These are phyloP conservation scores for Aphidius colemani DNA, from an alignment of 2,888 invertebrate genomes.

Conservation along the genomic window DNA sequence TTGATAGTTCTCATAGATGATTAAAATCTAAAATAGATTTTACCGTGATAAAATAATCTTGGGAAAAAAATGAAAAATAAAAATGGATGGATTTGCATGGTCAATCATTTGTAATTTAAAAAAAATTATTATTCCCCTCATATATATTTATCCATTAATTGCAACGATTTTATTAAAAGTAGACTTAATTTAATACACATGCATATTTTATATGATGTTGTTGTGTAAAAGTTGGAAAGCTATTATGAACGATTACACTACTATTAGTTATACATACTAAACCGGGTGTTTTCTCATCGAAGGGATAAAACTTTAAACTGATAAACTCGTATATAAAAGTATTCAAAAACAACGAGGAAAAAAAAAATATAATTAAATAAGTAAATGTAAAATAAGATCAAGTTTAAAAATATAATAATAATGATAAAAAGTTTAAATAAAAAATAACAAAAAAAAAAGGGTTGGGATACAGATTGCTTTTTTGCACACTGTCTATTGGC, in stretches of 20 bases:
- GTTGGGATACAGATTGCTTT: slow-evolving; percentile 1
- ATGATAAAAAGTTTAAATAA: not conserved
- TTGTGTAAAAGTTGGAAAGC: slow-evolving; percentile 46
- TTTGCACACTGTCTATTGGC: slow-evolving; percentile 1
- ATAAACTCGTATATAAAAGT: slow-evolving; percentile 20
- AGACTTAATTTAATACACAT: slow-evolving; percentile 15
- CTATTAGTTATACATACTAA: slow-evolving; percentile 52
- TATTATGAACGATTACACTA: slow-evolving; percentile 55
- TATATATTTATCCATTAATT: slow-evolving; percentile 26
- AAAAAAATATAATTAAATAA: slow-evolving; percentile 15
- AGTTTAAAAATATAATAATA: too few relatives aligned
- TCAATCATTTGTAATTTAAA: slow-evolving; percentile 6
- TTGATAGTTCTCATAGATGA: slow-evolving; percentile 16
- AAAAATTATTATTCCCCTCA: slow-evolving; percentile 27
- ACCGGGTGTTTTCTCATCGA: slow-evolving; percentile 47
- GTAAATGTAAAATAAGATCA: not conserved
- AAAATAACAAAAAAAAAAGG: slow-evolving; percentile 8
- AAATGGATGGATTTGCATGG: slow-evolving; percentile 2
- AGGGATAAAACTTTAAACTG: slow-evolving; percentile 28
- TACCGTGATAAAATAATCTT: slow-evolving; percentile 7
- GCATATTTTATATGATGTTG: slow-evolving; percentile 27
- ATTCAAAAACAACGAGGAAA: slow-evolving; percentile 29
- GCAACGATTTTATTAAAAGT: slow-evolving; percentile 11
- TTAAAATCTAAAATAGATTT: slow-evolving; percentile 15
- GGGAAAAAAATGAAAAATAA: slow-evolving; percentile 10